Evolutionary conservation across 2,113 vertebrate species (phyloP).

Genomic region (Oryzias melastigma): DNA sequence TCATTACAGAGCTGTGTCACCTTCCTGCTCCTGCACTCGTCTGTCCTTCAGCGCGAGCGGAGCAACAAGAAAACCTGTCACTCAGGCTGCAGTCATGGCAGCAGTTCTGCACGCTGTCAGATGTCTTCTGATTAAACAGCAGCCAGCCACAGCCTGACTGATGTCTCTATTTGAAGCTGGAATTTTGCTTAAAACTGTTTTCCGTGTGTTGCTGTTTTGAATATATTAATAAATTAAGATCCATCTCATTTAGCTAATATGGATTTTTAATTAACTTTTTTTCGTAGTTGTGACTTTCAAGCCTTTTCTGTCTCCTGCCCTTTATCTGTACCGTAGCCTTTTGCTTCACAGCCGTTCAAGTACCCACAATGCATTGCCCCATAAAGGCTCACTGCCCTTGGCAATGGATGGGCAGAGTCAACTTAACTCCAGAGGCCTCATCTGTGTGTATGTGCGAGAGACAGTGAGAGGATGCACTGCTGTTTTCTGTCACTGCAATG

Average conservation of each 20-base stretch:
- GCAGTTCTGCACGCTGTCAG: neutral
- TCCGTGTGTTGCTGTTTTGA: neutral
- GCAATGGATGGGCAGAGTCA: conserved; percentile 46
- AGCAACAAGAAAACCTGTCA: conserved; percentile 28
- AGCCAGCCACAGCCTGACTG: neutral
- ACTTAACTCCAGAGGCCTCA: conserved; percentile 54
- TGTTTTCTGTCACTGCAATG: conserved; percentile 19
- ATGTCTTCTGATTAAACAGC: conserved; percentile 10
- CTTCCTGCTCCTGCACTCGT: conserved; percentile 4
- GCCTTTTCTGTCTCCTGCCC: conserved; percentile 17
- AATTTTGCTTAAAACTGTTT: neutral
- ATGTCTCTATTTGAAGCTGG: neutral
- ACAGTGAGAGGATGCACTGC: conserved; percentile 14
- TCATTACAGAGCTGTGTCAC: conserved; percentile 21
- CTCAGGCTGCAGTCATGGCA: conserved; percentile 18
- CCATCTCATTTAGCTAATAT: too few species aligned
- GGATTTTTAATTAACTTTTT: neutral
- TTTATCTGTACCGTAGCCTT: conserved; percentile 24
- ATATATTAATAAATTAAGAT: too few species aligned
- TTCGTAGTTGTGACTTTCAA: conserved; percentile 4
- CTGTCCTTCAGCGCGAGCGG: conserved; percentile 12
- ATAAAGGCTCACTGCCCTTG: conserved; percentile 47
- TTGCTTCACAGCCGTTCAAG: neutral
- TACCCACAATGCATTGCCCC: conserved; percentile 36
- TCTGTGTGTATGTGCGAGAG: conserved; percentile 37